These are phyloP conservation scores for Antennarius striatus DNA, from an alignment of 2,113 vertebrate genomes.

Conservation along the genomic window DNA sequence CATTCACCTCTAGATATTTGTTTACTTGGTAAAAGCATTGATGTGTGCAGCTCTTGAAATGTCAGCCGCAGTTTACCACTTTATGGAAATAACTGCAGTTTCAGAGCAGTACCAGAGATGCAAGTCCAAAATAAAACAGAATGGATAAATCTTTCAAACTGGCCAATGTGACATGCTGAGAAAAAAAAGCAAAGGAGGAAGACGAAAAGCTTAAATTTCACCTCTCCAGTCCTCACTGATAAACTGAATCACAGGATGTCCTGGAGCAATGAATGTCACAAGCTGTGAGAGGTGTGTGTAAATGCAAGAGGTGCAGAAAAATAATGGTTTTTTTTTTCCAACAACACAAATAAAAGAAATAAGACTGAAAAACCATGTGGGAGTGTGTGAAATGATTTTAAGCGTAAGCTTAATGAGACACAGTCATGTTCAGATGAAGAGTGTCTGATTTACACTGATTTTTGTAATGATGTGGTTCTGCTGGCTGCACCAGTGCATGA, in stretches of 20 bases:
- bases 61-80: neutral
- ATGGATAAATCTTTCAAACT: constrained; percentile 16
- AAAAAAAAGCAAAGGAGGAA: constrained; percentile 23
- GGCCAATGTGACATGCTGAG: constrained; percentile 15
- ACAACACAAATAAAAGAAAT: constrained; percentile 5
- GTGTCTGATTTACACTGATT: no score
- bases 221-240: constrained; percentile 21
- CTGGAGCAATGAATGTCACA: constrained; percentile 5
- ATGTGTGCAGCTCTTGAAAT: constrained; percentile 3
- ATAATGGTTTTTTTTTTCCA: neutral
- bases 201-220: constrained; percentile 35
- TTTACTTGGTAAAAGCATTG: neutral
- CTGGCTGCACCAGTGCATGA: no score
- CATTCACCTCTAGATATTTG: neutral
- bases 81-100: constrained; percentile 3
- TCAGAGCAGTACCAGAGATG: no score
- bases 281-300: constrained; percentile 7
- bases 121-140: constrained; percentile 8
- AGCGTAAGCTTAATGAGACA: no score
- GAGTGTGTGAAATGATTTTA: no score
- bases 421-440: no score
- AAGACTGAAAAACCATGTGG: neutral
- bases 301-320: no score
- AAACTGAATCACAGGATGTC: constrained; percentile 25
- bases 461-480: no score